Evolutionary conservation across 1,140 invertebrate species (phyloP), one percentile per base, ranked within the genome.

Genomic region (Drosophila gunungcola): DNA sequence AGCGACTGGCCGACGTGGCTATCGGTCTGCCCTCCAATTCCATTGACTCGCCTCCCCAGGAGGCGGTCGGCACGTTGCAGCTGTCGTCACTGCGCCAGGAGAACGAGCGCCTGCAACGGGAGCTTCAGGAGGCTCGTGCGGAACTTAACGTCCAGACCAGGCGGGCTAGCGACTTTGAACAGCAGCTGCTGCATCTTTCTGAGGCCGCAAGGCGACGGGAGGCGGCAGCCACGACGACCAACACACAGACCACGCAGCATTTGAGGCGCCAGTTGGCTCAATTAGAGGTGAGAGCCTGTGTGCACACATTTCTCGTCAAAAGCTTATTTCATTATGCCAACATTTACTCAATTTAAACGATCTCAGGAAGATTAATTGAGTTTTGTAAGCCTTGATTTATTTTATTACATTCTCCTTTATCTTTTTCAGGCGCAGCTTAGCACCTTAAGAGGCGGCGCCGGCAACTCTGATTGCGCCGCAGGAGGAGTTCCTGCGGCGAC

Each of bases 31-130:
- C 90, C 13, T 83, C 72, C 5, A 85, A 65, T 91, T 79, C 90
- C 6, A 93, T 80, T 81, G 54, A 85, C 75, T 75, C 92, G 80
- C 78, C 91, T 69, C 74, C 84, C 29, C 76, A 91, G 73, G 79
- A 92, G 80, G 91, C 82, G 2, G 56, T 45, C 0, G 61, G 63
- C 9, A 53, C 56, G 4, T 43, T 65, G 12, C 78, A 84, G 52
- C 49, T 76, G 73, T 92, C 83, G 4, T 68, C 94, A 86, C 76
- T 94, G 49, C 81, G 93, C 4, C 78, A 92, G 16, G 94, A 95
- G 85, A 95, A 94, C 81, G 95, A 95, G 72, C 93, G 93, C 65
- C 82, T 95, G 27, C 92, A 93, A 39, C 91, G 93, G 2, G 94
- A 95, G 68, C 80, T 95, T 9, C 94, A 94, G 58, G 90, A 93